A percentile compares a stretch with the other conserved stretches of the same genome.
phyloP scores from a whole-genome alignment of 1,140 invertebrate genomes.

The Scaptomyza montana region DNA sequence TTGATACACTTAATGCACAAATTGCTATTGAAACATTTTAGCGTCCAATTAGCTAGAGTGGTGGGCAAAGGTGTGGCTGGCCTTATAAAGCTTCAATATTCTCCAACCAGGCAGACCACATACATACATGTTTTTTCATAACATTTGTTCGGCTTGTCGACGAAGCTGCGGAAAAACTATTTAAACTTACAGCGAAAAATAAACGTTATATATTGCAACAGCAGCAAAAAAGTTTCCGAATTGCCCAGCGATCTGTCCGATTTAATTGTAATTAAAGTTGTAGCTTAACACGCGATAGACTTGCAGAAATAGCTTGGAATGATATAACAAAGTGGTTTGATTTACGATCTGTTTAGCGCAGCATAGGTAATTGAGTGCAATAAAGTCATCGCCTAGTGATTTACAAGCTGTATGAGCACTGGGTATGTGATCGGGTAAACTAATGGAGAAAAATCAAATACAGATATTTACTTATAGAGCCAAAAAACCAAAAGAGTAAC shows the following conservation, averaged over 20 bases:
- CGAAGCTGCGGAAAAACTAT: constrained; percentile 10
- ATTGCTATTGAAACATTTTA: constrained; percentile 71
- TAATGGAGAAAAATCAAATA: too few species aligned
- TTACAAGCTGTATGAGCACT: constrained; percentile 18
- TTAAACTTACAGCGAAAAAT: constrained; percentile 26
- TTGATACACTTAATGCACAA: constrained; percentile 73
- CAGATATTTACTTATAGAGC: too few species aligned
- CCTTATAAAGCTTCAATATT: background rate
- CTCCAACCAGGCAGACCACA: background rate
- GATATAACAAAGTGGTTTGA: constrained; percentile 77
- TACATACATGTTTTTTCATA: constrained; percentile 24
- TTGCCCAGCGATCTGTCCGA: background rate
- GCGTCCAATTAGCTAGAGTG: constrained; percentile 77
- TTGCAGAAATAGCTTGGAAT: constrained; percentile 34
- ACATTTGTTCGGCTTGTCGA: constrained; percentile 7
- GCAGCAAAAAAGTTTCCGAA: constrained; percentile 7
- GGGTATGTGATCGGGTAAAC: too few species aligned
- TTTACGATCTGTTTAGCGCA: constrained; percentile 69
- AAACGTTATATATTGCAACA: constrained; percentile 39
- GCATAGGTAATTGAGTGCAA: constrained; percentile 54
- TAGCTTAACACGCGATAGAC: constrained; percentile 59
- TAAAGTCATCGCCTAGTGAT: too few species aligned
- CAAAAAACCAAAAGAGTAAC: background rate
- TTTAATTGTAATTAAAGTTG: constrained; percentile 59
- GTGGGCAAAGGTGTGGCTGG: constrained; percentile 47